These are phyloP conservation scores for Coregonus suidteri DNA, from an alignment of 2,797 vertebrate genomes.

Conservation along the genomic window DNA sequence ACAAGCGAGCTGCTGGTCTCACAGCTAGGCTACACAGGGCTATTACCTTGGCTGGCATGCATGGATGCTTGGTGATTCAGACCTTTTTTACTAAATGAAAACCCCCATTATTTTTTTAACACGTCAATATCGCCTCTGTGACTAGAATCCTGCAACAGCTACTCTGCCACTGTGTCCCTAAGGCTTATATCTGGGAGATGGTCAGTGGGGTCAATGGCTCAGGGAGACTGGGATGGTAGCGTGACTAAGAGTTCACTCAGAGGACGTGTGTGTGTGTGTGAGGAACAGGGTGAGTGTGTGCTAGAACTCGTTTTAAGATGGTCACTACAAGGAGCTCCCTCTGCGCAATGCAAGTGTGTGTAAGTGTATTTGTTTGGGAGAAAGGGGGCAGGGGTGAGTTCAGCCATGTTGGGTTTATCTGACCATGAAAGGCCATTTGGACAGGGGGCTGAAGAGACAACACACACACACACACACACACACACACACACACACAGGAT, in stretches of 20 bases:
- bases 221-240: too few relatives aligned
- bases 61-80: not conserved
- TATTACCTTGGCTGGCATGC: not conserved
- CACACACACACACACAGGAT: not conserved
- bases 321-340: not conserved
- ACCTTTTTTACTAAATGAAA: not conserved
- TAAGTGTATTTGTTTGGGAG: not conserved
- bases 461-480: slow-evolving; percentile 12
- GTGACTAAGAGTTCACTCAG: too few relatives aligned
- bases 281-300: not conserved
- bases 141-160: too few relatives aligned
- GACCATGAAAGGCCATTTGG: slow-evolving; percentile 12
- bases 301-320: not conserved
- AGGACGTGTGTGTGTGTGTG: too few relatives aligned
- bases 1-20: not conserved
- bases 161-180: too few relatives aligned
- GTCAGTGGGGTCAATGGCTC: too few relatives aligned
- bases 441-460: not conserved
- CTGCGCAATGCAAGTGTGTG: not conserved
- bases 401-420: not conserved
- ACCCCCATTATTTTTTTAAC: not conserved
- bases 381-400: not conserved
- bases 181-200: too few relatives aligned
- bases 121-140: too few relatives aligned
- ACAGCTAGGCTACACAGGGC: not conserved